A percentile compares a stretch with the other conserved stretches of the same genome.
Evolutionary conservation across 2,888 invertebrate genomes (phyloP).

Genomic region (Homarus gammarus): DNA sequence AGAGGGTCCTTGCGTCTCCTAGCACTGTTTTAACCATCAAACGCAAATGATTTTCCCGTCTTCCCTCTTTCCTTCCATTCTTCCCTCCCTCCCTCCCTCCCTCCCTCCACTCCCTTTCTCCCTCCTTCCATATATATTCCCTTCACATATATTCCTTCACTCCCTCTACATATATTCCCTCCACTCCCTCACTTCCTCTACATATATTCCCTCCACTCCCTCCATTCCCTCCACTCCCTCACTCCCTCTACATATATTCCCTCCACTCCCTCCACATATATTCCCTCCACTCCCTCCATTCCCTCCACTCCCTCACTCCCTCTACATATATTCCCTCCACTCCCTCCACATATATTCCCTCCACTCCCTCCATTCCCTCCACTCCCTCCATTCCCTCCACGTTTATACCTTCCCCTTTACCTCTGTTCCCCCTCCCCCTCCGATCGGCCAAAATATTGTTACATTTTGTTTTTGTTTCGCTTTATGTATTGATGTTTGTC

Average conservation of each 20-base stretch:
- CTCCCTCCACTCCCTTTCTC: not conserved
- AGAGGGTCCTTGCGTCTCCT: no score
- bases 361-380: no score
- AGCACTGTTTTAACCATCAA: not conserved
- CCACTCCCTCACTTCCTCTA: no score
- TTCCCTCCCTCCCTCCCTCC: conserved; percentile 2
- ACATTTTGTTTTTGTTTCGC: conserved; percentile 51
- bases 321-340: not conserved
- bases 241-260: not conserved
- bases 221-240: no score
- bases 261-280: not conserved
- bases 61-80: no score
- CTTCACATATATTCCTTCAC: no score
- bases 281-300: not conserved
- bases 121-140: no score
- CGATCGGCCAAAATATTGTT: conserved; percentile 53
- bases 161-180: no score
- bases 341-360: not conserved
- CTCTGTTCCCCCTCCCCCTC: conserved; percentile 29
- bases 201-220: no score
- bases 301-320: not conserved
- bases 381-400: no score
- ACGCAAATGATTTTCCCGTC: no score
- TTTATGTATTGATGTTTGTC: conserved; percentile 50
- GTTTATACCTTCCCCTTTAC: conserved; percentile 21